phyloP scores from a whole-genome alignment of 2,113 vertebrate species.

The Datnioides undecimradiatus region DNA sequence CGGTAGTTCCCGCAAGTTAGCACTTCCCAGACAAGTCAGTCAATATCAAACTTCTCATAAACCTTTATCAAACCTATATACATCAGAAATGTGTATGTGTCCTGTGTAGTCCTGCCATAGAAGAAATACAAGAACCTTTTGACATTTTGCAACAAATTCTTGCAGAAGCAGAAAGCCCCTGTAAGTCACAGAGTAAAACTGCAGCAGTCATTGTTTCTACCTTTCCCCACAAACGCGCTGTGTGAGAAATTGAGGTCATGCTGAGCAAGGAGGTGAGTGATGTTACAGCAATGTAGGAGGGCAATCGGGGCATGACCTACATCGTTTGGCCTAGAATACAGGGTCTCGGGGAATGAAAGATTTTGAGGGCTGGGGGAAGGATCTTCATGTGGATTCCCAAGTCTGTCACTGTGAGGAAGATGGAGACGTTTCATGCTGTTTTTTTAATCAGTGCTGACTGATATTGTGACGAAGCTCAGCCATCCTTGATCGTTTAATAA shows the following conservation, averaged over 20 bases:
- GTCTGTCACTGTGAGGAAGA: not conserved
- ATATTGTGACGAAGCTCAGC: not conserved
- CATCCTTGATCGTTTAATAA: not conserved
- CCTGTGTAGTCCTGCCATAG: not conserved
- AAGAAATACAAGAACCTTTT: not conserved
- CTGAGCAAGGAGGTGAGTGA: conserved; percentile 22
- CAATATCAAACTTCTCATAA: too few species aligned
- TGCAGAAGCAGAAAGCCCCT: conserved; percentile 20
- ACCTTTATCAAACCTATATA: too few species aligned
- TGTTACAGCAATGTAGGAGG: not conserved
- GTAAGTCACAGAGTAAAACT: conserved; percentile 5
- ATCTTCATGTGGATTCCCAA: not conserved
- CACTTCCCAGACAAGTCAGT: too few species aligned
- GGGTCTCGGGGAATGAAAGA: not conserved
- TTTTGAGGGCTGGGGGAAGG: not conserved
- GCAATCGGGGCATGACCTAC: conserved; percentile 9
- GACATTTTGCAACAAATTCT: not conserved
- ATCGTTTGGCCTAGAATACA: not conserved
- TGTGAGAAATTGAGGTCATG: conserved; percentile 40
- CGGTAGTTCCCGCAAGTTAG: too few species aligned
- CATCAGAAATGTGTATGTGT: not conserved
- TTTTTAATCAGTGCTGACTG: not conserved
- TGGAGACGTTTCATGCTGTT: not conserved
- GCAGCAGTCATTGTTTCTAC: not conserved
- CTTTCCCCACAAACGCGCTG: not conserved